Evolutionary conservation across 2,888 invertebrate species (phyloP).

Genomic region (Orthonevra nobilis): DNA sequence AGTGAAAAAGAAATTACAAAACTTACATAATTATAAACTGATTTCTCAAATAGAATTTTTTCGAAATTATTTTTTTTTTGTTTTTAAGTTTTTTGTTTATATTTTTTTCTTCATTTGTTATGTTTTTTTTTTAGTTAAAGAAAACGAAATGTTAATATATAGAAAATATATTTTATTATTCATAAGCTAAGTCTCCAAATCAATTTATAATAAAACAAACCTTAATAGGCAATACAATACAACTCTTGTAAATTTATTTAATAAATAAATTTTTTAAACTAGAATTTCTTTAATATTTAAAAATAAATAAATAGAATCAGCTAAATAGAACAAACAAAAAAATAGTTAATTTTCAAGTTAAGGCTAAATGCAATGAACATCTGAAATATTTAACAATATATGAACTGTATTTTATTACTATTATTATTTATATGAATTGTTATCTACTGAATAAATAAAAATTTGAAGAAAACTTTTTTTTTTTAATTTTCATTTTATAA

Average conservation of each 20-base stretch:
- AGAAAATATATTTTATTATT: conserved; percentile 64
- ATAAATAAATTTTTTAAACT: conserved; percentile 30
- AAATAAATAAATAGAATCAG: conserved; percentile 3
- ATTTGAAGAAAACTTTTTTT: conserved; percentile 37
- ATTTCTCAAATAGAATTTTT: no score
- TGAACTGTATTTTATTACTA: conserved; percentile 52
- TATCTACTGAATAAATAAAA: conserved; percentile 70
- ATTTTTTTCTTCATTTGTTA: conserved; percentile 28
- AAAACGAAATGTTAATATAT: conserved; percentile 61
- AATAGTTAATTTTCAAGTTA: conserved; percentile 58
- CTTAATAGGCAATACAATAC: conserved; percentile 58
- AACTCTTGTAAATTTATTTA: conserved; percentile 63
- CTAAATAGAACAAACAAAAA: conserved; percentile 54
- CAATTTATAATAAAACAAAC: conserved; percentile 47
- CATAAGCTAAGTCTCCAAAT: conserved; percentile 63
- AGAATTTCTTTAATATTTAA: conserved; percentile 39
- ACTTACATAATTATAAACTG: conserved; percentile 24
- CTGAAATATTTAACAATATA: conserved; percentile 59
- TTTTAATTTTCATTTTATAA: conserved; percentile 23
- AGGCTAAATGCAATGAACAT: conserved; percentile 37
- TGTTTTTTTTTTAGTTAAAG: conserved; percentile 39
- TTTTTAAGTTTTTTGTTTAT: no score
- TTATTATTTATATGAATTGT: conserved; percentile 68
- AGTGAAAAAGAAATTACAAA: conserved; percentile 16
- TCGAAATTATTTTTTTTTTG: no score